Evolutionary conservation across 1,140 invertebrate genomes (phyloP).

Genomic region (Drosophila fuyamai): DNA sequence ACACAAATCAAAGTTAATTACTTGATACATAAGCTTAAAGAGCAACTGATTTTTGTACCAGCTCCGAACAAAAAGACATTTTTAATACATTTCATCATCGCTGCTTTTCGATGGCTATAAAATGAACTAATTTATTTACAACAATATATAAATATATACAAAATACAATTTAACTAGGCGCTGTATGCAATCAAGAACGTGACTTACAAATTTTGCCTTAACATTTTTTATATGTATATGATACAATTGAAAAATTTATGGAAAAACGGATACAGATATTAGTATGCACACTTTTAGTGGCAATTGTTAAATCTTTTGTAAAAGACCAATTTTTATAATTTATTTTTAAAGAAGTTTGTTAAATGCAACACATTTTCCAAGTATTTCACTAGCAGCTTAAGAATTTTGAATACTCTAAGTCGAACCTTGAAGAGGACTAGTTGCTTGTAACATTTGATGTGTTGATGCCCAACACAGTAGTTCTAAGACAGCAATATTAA

Average conservation of each 20-base stretch:
- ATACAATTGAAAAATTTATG: constrained; percentile 6
- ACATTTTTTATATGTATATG: constrained; percentile 36
- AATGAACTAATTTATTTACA: constrained; percentile 48
- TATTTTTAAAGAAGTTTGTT: constrained; percentile 11
- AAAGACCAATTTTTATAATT: constrained; percentile 16
- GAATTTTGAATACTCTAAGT: constrained; percentile 14
- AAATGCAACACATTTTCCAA: constrained; percentile 16
- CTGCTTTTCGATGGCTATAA: constrained; percentile 46
- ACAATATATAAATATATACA: constrained; percentile 38
- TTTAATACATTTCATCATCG: constrained; percentile 58
- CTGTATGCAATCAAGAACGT: constrained; percentile 73
- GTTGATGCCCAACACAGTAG: constrained; percentile 44
- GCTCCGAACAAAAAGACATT: constrained; percentile 37
- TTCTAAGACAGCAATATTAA: constrained; percentile 72
- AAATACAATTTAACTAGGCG: constrained; percentile 43
- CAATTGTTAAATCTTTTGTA: constrained; percentile 44
- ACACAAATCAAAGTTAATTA: constrained; percentile 34
- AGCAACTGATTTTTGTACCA: constrained; percentile 58
- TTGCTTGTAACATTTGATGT: constrained; percentile 61
- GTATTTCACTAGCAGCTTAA: constrained; percentile 16
- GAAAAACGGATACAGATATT: constrained; percentile 25
- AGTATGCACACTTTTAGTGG: constrained; percentile 65
- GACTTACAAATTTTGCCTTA: constrained; percentile 72
- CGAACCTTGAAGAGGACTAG: constrained; percentile 9
- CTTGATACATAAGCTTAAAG: constrained; percentile 36